Evolutionary conservation across 1,140 invertebrate species (phyloP).

Genomic region (Aphidius ervi): DNA sequence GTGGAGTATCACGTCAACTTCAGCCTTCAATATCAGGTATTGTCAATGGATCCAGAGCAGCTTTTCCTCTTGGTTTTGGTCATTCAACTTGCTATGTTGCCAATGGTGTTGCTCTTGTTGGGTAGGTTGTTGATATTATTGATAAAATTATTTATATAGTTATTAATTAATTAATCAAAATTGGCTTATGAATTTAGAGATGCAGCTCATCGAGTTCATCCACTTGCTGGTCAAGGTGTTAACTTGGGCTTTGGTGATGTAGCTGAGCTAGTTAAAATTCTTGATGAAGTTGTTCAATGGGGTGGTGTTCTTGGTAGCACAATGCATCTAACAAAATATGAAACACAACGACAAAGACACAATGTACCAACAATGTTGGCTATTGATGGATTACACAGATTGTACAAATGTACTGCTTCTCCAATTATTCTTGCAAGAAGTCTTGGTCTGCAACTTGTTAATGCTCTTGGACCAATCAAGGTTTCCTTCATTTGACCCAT

Average conservation of each 20-base stretch:
- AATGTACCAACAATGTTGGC: constrained; percentile 85
- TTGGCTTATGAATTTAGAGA: constrained; percentile 61
- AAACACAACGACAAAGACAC: constrained; percentile 76
- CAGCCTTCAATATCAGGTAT: constrained; percentile 74
- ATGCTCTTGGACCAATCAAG: constrained; percentile 78
- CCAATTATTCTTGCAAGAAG: constrained; percentile 80
- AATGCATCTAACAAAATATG: constrained; percentile 76
- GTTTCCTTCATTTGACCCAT: constrained; percentile 40
- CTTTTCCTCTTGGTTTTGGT: constrained; percentile 88
- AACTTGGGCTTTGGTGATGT: constrained; percentile 97
- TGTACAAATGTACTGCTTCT: constrained; percentile 74
- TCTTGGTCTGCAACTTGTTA: constrained; percentile 79
- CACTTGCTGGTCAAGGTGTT: constrained; percentile 94
- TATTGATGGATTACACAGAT: constrained; percentile 80
- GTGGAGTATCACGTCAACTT: constrained; percentile 59
- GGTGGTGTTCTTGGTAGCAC: constrained; percentile 64
- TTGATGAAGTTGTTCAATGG: constrained; percentile 66
- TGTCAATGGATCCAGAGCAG: constrained; percentile 65
- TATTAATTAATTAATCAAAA: constrained; percentile 3
- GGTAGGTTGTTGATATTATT: constrained; percentile 53
- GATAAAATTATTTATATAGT: constrained; percentile 20
- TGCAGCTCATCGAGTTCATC: constrained; percentile 94
- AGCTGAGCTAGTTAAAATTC: constrained; percentile 61
- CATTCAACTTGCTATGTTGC: constrained; percentile 82
- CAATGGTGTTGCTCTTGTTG: constrained; percentile 73